Evolutionary conservation across 1,140 invertebrate genomes (phyloP), one percentile per base, ranked within the genome.

Genomic region (Drosophila sulfurigaster): DNA sequence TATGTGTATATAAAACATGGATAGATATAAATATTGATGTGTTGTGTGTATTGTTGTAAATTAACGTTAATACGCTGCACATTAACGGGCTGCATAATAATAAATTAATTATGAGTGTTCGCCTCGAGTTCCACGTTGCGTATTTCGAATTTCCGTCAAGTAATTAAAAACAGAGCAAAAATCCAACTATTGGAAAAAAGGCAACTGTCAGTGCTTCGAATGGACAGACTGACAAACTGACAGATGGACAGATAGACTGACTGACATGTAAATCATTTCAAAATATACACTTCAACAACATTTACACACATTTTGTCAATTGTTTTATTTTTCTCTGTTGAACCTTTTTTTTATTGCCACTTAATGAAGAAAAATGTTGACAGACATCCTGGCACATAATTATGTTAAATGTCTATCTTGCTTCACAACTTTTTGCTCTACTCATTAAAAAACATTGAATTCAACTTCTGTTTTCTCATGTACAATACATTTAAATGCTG

Each of bases 21-120:
- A 28, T 72, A 30, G 6, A 54, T 60, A 49, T 49, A 38, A 16
- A 52, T 57, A 73, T 35, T 10, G 4, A 45, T 52, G 20, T 20
- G 10, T 38, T 20, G 10, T 38, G 13, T 58, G 13, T 32, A 43
- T 57, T 62, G 58, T 46, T 43, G 63, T 64, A 71, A 65, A 65
- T 75, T 38, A 59, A 65, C 65, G 30, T 70, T 75, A 75, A 71
- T 75, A 48, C 28, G 41, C 30, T 25, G 13, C 38, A 41, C 54
- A 71, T 75, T 75, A 75, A 75, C 49, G 11, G 51, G 15, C 51
- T n/a, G 65, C 58, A 69, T 35, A 30, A 30, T 51, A 64, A 71
- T 65, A 64, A 64, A 75, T 75, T 65, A 75, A 75, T 75, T 71
- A 75, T 75, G 67, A 46, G 28, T 41, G 28, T 28, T 11, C 49